Evolutionary conservation across 2,113 vertebrate species (phyloP), one percentile per base, ranked within the genome.

Genomic region (Aleadryas rufinucha): DNA sequence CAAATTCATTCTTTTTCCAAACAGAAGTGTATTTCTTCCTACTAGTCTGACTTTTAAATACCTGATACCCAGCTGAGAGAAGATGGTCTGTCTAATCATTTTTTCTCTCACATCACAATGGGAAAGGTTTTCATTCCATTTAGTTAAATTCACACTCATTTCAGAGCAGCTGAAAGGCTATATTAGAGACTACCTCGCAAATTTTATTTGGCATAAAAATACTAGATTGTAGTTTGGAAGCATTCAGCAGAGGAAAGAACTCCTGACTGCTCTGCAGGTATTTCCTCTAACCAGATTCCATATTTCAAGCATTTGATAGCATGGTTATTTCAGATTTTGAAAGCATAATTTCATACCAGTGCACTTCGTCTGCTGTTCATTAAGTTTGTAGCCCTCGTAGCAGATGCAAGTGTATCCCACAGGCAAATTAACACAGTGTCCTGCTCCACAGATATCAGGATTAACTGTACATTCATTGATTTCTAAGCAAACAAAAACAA

Each of bases 401-500:
- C 99, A 99, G 93, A 99, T 98, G 95, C 99, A 99, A 78, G 98
- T 98, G 87, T 99, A 99, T 90, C 99, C 98, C 91, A 98, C 98
- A 0, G 98, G 98, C 31, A 99, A 98, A 97, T 99, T 99, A 96
- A 99, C 98, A 86, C 99, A 99, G 82, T 99, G 95, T 47, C 99
- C 99, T 17, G 97, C 98, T 88, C 99, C 99, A 95, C 99, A 99
- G 78, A 99, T 99, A 83, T 98, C 98, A 21, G 99, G 99, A 93
- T 98, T 99, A 83, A 99, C 98, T 31, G 98, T 98, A 81, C 99
- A 99, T 88, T 99, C 99, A 11, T 99, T 98, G 97, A 99, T 99
- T 98, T 99, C 99, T 99, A 97, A 65, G 90, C 68, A 95, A 77
- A 96, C 15, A 89, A 81, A 72, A 61, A 79, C 10, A 94, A 79